Conservation (phyloP, 2,113 vertebrate species). For the Craseonycteris thonglongyai region DNA sequence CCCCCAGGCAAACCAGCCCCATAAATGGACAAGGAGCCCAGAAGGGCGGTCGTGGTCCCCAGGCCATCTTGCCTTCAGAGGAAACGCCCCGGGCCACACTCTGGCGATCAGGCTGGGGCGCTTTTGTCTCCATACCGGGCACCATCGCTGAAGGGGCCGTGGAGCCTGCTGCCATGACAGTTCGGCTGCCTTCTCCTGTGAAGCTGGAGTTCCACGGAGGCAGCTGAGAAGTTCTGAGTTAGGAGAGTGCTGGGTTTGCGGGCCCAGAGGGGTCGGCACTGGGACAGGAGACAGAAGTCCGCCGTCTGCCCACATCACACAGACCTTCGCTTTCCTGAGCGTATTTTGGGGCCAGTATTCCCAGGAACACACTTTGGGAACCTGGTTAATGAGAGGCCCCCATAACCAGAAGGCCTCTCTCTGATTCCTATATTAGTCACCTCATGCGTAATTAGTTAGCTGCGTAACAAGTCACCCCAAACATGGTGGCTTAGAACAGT, state of each 20-base stretch:
- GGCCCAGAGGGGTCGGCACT: neutral
- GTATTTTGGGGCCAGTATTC: neutral
- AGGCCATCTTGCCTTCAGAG: neutral
- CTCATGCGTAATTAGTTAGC: neutral
- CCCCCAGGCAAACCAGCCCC: neutral
- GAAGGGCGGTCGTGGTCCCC: accelerated
- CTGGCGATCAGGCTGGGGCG: neutral
- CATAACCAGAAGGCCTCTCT: neutral
- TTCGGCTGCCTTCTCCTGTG: neutral
- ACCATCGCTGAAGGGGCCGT: neutral
- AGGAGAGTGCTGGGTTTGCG: neutral
- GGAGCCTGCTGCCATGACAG: neutral
- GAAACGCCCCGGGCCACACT: accelerated
- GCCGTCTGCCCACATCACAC: accelerated
- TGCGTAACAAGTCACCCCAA: neutral
- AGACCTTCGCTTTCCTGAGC: neutral
- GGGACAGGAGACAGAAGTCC: neutral
- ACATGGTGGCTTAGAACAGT: neutral
- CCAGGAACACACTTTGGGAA: neutral
- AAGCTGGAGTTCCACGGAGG: neutral
- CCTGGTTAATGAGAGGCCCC: neutral
- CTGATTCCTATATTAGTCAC: neutral
- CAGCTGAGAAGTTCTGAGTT: neutral
- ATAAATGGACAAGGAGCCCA: neutral
- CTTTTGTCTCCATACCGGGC: neutral